Conservation (phyloP, 2,888 invertebrate species). For the Phyllotreta cruciferae region DNA sequence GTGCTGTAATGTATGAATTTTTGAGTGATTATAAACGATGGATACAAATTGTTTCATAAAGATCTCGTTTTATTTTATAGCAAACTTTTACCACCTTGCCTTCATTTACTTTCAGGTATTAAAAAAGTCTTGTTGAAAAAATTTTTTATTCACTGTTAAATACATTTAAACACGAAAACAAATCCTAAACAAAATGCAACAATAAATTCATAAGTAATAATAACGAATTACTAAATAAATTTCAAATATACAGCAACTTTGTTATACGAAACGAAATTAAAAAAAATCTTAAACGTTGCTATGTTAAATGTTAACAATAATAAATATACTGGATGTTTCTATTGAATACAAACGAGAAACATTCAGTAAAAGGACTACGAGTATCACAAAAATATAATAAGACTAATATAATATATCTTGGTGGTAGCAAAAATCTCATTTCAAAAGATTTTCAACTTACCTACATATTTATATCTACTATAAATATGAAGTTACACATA, state of each 20-base stretch:
- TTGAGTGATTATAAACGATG: constrained; percentile 60
- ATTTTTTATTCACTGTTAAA: no score
- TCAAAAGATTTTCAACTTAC: not conserved
- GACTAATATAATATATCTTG: not conserved
- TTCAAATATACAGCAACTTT: no score
- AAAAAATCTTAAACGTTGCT: not conserved
- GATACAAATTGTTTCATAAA: constrained; percentile 61
- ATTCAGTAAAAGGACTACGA: not conserved
- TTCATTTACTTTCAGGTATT: not conserved
- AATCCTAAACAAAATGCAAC: no score
- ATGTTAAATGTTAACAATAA: constrained; percentile 32
- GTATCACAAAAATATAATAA: constrained; percentile 17
- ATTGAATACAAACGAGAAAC: constrained; percentile 14
- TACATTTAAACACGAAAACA: no score
- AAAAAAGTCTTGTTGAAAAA: not conserved
- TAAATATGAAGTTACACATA: not conserved
- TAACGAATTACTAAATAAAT: no score
- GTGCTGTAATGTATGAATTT: constrained; percentile 56
- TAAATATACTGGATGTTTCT: constrained; percentile 15
- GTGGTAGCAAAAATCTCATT: constrained; percentile 4
- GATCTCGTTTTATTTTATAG: constrained; percentile 51
- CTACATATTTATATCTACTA: constrained; percentile 2
- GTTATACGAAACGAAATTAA: no score
- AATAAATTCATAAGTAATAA: no score
- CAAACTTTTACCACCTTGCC: not conserved